Evolutionary conservation across 2,888 invertebrate genomes (phyloP).

Genomic region (Nysson spinosus): DNA sequence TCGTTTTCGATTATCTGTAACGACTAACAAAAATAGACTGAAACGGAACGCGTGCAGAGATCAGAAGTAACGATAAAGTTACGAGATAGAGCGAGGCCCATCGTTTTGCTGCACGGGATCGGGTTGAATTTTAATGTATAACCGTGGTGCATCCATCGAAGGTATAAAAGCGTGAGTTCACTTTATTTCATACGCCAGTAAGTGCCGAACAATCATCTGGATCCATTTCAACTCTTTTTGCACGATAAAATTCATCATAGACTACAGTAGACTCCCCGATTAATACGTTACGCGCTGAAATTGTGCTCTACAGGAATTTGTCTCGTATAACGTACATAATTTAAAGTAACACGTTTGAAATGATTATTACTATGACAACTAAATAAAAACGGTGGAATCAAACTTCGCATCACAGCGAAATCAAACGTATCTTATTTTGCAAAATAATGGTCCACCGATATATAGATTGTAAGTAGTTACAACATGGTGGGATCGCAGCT

Average conservation of each 20-base stretch:
- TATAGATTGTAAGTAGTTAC: slow-evolving; percentile 13
- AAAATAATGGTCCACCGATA: slow-evolving; percentile 17
- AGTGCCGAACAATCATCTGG: too few species aligned
- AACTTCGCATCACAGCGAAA: background rate
- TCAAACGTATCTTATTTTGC: slow-evolving; percentile 2
- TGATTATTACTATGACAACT: too few species aligned
- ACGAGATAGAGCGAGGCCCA: slow-evolving; percentile 28
- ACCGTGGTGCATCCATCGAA: background rate
- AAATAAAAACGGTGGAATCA: too few species aligned
- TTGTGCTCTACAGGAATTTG: too few species aligned
- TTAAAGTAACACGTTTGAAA: too few species aligned
- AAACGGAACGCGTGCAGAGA: slow-evolving; percentile 46
- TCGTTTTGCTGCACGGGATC: background rate
- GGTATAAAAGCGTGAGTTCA: slow-evolving; percentile 32
- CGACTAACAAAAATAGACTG: slow-evolving; percentile 31
- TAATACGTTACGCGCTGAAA: too few species aligned
- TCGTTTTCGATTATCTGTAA: slow-evolving; percentile 35
- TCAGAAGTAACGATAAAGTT: slow-evolving; percentile 34
- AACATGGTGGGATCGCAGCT: slow-evolving; percentile 37
- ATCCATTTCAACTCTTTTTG: too few species aligned
- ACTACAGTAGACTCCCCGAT: too few species aligned
- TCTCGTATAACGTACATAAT: too few species aligned
- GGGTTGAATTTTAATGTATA: slow-evolving; percentile 6
- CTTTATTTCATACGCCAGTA: background rate
- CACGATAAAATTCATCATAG: too few species aligned